Conservation (phyloP, 1,140 invertebrate species). For the Tachypleus tridentatus region DNA sequence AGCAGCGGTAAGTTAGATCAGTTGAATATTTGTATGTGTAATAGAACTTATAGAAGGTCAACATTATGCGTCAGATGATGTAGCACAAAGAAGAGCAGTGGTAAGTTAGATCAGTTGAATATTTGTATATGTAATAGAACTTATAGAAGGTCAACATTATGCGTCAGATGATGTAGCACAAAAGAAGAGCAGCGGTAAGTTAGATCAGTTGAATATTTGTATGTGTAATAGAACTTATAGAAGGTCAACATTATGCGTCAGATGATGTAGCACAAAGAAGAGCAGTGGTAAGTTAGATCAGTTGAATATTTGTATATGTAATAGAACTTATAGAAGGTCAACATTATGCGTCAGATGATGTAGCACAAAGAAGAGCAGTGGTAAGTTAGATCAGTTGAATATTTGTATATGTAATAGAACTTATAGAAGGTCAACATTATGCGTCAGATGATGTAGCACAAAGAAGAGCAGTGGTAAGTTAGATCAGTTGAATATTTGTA, state of each 20-base stretch:
- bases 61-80: constrained; percentile 95
- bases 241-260: constrained; percentile 93
- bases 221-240: constrained; percentile 55
- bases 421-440: constrained; percentile 94
- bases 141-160: constrained; percentile 94
- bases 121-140: constrained; percentile 33
- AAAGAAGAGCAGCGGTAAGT: constrained; percentile 60
- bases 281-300: constrained; percentile 46
- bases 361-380: constrained; percentile 77
- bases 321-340: constrained; percentile 81
- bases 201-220: background rate
- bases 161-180: constrained; percentile 93
- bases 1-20: constrained; percentile 46
- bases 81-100: constrained; percentile 77
- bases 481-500: background rate
- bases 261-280: constrained; percentile 90
- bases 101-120: constrained; percentile 29
- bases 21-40: background rate
- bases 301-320: background rate
- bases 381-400: constrained; percentile 29
- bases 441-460: constrained; percentile 93
- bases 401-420: constrained; percentile 33
- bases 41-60: constrained; percentile 47
- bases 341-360: constrained; percentile 95
- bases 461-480: constrained; percentile 58